A percentile compares a stretch with the other conserved stretches of the same genome.
phyloP scores from a whole-genome alignment of 2,113 vertebrate species.

The Rutilus rutilus region DNA sequence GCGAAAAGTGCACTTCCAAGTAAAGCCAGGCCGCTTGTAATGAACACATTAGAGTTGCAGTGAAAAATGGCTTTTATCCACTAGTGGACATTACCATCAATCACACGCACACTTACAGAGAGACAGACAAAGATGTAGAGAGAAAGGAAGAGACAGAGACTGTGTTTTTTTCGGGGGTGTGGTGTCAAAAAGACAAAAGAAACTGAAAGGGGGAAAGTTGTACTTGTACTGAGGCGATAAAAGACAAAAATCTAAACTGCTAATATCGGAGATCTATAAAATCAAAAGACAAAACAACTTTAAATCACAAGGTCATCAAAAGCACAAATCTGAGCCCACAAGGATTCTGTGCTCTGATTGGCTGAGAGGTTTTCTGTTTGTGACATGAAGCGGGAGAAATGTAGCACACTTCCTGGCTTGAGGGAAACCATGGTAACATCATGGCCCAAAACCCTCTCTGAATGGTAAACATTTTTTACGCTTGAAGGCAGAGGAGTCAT shows the following conservation, averaged over 20 bases:
- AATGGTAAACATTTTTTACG: constrained; percentile 41
- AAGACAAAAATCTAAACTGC: background rate
- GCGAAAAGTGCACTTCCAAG: constrained; percentile 38
- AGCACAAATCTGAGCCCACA: background rate
- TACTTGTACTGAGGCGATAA: background rate
- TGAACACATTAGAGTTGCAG: constrained; percentile 45
- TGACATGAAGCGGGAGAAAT: constrained; percentile 21
- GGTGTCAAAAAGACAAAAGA: background rate
- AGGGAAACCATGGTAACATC: constrained; percentile 28
- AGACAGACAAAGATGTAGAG: background rate
- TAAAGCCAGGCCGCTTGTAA: constrained; percentile 46
- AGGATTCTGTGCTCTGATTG: background rate
- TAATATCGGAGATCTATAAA: background rate
- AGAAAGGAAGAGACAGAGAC: background rate
- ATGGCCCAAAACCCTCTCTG: background rate
- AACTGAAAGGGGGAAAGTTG: background rate
- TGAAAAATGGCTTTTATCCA: constrained; percentile 42
- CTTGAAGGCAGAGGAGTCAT: background rate
- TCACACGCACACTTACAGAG: constrained; percentile 10
- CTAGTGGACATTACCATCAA: constrained; percentile 36
- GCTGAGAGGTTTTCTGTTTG: background rate
- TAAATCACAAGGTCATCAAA: constrained; percentile 2
- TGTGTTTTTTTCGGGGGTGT: background rate
- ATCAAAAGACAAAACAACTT: background rate
- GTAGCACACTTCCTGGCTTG: constrained; percentile 31